Base-by-base conservation (phyloP, 2,797 vertebrate species). In the Aplochiton taeniatus region DNA sequence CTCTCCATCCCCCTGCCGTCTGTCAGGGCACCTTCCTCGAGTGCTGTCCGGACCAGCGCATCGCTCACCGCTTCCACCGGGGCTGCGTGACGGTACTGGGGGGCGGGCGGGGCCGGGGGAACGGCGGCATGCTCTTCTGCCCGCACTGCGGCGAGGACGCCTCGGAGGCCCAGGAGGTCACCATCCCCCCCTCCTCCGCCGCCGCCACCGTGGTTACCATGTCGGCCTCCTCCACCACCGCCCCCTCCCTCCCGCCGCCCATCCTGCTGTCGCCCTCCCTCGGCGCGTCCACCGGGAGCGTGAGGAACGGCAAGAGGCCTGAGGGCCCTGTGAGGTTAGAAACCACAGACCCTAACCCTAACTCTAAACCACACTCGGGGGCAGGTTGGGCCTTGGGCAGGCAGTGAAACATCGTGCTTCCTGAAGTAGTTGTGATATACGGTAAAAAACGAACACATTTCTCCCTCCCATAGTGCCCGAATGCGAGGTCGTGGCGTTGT, bases 91-190 rank as follows among this genome's bases (percentile, higher is more conserved):
- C 95, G 0, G 95, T 95, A 60, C 80, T 98, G 47, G 93, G 94
- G 0, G 76, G 91, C 0, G 91, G 90, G 14, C 90, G 91, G 44
- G 83, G 87, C 64, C 77, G 89, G 43, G 70, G 77, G 0, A 82
- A 84, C 8, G 89, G 88, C 0, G 78, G 85, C 1, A 89, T 96
- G 88, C 92, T 96, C n/a, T 98, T 97, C 87, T 98, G 96, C 69
- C 96, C 95, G 1, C 96, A 97, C 80, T 98, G 96, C 1, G 96
- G 96, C 0, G 96, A 98, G 66, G 96, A 98, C 0, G 96, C 95
- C 0, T 94, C 95, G 0, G 95, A 96, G 79, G 96, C 95, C 0
- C 95, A 96, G 70, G 95, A 96, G 68, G 94, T 98, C 83, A 96
- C 93, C 51, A 87, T 98, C 52, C 90, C 94, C 4, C 90, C 93